Base-by-base conservation (phyloP, 1,140 invertebrate genomes). In the Nasonia giraulti region DNA sequence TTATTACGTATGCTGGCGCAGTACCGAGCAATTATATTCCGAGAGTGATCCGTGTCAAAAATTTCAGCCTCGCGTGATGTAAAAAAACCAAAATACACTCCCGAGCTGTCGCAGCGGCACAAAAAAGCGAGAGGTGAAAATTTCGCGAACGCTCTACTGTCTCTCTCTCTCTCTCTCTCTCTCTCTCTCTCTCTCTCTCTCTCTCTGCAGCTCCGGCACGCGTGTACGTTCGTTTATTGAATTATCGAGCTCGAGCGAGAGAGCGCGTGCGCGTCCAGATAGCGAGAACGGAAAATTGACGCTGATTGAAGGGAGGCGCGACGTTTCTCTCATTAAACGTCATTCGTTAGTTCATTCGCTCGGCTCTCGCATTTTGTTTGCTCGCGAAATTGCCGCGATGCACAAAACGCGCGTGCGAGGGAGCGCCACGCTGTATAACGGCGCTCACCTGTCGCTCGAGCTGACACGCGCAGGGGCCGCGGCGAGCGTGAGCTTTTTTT, bases 241-340 rank as follows among this genome's bases (percentile, higher is more conserved):
- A 91, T 92, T 91, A 92, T 92, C 91, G 89, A 92, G 88, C 88
- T 23, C 12, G 76, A 27, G 27, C 44, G 40, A 44, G 84, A 14
- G 40, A n/a, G 84, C 2, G 50, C 20, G 10, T 14, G 81, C 37
- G 27, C 3, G 74, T 10, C 33, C 23, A 88, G 85, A 86, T 86
- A 87, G 85, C 88, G 87, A 87, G 88, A 89, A 89, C 88, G 89
- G 88, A 85, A 85, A 85, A 82, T 85, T 85, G 84, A 91, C 88
- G 88, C 90, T 91, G 91, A 92, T 92, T 92, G 91, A 92, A 91
- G 89, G 89, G 86, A 86, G 87, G 87, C 86, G 85, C 86, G 88
- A 83, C 82, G 79, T 66, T 81, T 85, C 90, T 89, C 91, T 91
- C 90, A 91, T 92, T 92, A 92, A 86, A 82, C 68, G 80, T 92